phyloP scores from a whole-genome alignment of 2,888 invertebrate genomes.

The Mesochorus sp. region DNA sequence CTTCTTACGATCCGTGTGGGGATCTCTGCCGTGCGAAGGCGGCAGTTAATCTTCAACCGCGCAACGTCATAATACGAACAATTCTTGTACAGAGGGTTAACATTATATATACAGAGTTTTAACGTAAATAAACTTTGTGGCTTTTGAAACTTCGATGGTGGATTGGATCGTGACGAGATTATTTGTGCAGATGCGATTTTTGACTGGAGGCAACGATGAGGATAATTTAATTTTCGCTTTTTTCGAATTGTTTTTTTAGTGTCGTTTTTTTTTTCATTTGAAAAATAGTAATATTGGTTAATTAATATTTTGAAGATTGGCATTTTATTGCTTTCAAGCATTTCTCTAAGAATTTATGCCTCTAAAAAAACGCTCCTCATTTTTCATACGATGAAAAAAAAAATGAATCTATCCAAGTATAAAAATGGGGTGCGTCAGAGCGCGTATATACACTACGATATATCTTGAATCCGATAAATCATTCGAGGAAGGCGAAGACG shows the following conservation, averaged over 20 bases:
- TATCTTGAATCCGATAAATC: slow-evolving; percentile 56
- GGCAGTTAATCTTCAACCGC: slow-evolving; percentile 37
- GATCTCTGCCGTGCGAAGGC: not conserved
- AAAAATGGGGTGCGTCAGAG: slow-evolving; percentile 14
- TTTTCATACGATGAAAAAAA: no score
- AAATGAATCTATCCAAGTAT: not conserved
- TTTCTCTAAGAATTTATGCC: no score
- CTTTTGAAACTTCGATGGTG: slow-evolving; percentile 3
- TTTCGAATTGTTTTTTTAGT: no score
- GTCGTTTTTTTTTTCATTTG: no score
- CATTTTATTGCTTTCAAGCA: no score
- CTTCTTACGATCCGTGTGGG: not conserved
- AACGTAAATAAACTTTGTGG: slow-evolving; percentile 48
- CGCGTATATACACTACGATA: no score
- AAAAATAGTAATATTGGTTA: no score
- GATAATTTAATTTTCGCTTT: no score
- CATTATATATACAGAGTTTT: slow-evolving; percentile 6
- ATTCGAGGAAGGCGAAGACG: slow-evolving; percentile 16
- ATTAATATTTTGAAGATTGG: no score
- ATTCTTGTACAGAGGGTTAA: slow-evolving; percentile 5
- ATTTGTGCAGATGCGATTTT: not conserved
- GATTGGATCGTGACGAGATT: slow-evolving; percentile 13
- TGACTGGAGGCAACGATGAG: no score
- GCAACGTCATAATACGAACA: slow-evolving; percentile 28
- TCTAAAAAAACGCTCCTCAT: no score